These are phyloP conservation scores for Chironex yamaguchii DNA, from an alignment of 30 jellyfish, hydroid and myxozoan genomes.

Conservation along the genomic window DNA sequence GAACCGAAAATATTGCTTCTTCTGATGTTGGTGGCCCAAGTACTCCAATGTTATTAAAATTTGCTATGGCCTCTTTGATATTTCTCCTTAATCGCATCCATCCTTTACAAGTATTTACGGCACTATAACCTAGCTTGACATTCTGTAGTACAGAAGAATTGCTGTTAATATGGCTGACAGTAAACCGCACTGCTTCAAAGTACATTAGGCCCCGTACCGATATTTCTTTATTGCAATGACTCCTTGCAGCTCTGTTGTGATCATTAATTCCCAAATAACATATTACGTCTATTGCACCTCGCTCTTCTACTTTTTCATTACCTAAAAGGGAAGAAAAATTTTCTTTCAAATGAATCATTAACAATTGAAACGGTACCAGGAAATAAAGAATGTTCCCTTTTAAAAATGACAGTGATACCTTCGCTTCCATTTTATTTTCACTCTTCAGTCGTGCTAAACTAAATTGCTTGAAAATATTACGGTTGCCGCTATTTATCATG, in stretches of 20 bases:
- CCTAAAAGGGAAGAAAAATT: no score
- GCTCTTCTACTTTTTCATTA: no score
- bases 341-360: no score
- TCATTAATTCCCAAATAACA: constrained; percentile 72
- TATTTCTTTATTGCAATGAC: constrained; percentile 29
- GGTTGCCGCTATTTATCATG: no score
- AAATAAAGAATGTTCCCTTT: no score
- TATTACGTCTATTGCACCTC: no score
- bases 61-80: neutral
- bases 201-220: constrained; percentile 41
- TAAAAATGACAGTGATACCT: no score
- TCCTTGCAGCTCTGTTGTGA: constrained; percentile 22
- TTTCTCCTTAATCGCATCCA: constrained; percentile 59
- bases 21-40: constrained; percentile 80
- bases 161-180: constrained; percentile 16
- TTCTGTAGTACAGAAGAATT: constrained; percentile 15
- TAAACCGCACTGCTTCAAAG: constrained; percentile 76
- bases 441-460: no score
- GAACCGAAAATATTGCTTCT: constrained; percentile 62
- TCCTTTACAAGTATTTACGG: constrained; percentile 58
- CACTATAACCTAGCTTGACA: constrained; percentile 38
- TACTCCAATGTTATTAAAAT: constrained; percentile 6
- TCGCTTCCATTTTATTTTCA: no score
- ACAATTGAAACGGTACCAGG: no score
- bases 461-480: no score